Evolutionary conservation across 2,888 invertebrate species (phyloP), one percentile per base, ranked within the genome.

Genomic region (Camponotus fellah): DNA sequence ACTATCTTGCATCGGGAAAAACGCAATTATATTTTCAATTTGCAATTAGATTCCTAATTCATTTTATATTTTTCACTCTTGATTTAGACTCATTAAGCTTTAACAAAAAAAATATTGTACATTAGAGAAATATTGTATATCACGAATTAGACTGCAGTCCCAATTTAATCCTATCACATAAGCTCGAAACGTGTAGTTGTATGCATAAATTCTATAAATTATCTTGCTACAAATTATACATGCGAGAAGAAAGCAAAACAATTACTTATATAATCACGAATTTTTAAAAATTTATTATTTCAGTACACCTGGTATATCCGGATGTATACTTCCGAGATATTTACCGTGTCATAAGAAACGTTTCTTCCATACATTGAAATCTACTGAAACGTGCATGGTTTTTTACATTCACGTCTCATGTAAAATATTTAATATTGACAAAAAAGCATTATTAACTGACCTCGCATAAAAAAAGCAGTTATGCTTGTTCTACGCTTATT

Each of bases 291-390:
- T 56, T 2, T 58, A 69, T 8, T 21, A 37, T 76, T 53, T 34
- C 26, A 2, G 14, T 17, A 53, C 32, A 21, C 2, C 17, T 32
- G n/a, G 26, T 21, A 17, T 14, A n/a, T 37, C n/a, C 14, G 56
- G 43, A 37, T 17, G 26, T 17, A 9, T 58, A 66, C 21, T 77
- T 69, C 32, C 34, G 53, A n/a, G n/a, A 53, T 32, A 34, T n/a
- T 53, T 32, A 69, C 34, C 34, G n/a, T 34, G 34, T 43, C 14
- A 2, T 21, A 21, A 58, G 14, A 71, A 56, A 53, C 3, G n/a
- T n/a, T 53, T 40, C n/a, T 43, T 65, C 6, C 26, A 46, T 60
- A 21, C 72, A 37, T 60, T 83, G 37, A 71, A 79, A 46, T 56
- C 8, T 17, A 79, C 32, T 37, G 26, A 65, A 83, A 79, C 14